phyloP scores from a whole-genome alignment of 2,888 invertebrate genomes.

The Cantharis flavilabris region DNA sequence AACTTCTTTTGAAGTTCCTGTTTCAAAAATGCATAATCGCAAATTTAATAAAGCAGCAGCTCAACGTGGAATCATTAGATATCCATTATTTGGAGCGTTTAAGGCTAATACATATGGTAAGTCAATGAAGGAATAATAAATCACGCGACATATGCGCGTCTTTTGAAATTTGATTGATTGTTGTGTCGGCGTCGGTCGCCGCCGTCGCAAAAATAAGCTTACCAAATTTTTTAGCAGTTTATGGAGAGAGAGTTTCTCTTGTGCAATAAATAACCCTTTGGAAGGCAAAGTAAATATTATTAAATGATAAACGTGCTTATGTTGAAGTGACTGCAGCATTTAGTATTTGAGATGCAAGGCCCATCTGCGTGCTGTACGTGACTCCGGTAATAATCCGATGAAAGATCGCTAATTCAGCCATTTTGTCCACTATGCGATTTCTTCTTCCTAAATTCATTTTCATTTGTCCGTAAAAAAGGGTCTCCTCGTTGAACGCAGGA shows the following conservation, averaged over 20 bases:
- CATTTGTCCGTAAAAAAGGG: conserved; percentile 49
- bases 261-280: not conserved
- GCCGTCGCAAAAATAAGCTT: not conserved
- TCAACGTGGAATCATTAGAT: conserved; percentile 35
- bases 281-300: conserved; percentile 21
- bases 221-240: not conserved
- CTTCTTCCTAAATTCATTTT: conserved; percentile 52
- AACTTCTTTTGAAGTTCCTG: not conserved
- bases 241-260: not conserved
- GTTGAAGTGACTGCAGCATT: conserved; percentile 10
- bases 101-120: not conserved
- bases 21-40: not conserved
- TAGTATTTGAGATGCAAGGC: conserved; percentile 28
- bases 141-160: conserved; percentile 12
- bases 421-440: conserved; percentile 55
- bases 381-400: conserved; percentile 39
- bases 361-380: conserved; percentile 34
- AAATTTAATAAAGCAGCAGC: conserved; percentile 1
- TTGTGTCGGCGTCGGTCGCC: not conserved
- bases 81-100: conserved; percentile 33
- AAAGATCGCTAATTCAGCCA: conserved; percentile 53
- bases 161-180: conserved; percentile 12
- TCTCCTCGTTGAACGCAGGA: conserved; percentile 38
- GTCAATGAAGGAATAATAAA: conserved; percentile 6
- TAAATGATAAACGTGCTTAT: conserved; percentile 16